These are phyloP conservation scores for Clarias platycephalus DNA, from an alignment of 2,797 vertebrate species.

Conservation along the genomic window DNA sequence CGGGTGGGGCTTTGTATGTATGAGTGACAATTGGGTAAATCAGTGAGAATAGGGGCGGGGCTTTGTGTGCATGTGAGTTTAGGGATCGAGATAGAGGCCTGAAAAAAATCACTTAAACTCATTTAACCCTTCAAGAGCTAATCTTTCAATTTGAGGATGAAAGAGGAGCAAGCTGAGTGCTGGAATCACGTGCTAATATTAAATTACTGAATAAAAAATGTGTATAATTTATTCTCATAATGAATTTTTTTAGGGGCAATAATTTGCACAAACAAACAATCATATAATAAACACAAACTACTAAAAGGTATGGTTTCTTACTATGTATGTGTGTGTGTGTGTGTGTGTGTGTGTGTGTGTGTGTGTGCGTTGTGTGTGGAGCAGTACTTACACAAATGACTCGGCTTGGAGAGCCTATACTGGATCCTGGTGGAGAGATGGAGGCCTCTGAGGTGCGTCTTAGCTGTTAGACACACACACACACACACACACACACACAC, in stretches of 20 bases:
- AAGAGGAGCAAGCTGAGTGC: no score
- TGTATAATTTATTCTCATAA: no score
- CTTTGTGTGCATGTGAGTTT: no score
- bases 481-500: neutral
- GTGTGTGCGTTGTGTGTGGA: neutral
- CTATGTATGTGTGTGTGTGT: neutral
- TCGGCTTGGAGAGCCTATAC: slow-evolving; percentile 89
- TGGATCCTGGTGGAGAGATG: slow-evolving; percentile 90
- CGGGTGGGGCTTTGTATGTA: no score
- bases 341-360: neutral
- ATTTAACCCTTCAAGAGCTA: neutral
- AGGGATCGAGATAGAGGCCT: neutral
- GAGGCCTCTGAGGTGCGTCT: slow-evolving; percentile 92
- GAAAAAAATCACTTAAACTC: neutral
- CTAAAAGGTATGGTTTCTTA: neutral
- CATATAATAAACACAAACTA: slow-evolving; percentile 15
- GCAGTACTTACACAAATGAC: slow-evolving; percentile 88
- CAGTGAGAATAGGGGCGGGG: no score
- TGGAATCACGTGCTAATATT: neutral
- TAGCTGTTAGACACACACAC: slow-evolving; percentile 72
- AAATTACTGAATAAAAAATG: neutral
- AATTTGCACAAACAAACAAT: neutral
- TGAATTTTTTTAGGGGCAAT: neutral
- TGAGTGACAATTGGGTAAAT: no score
- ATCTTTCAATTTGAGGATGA: neutral